Conservation (phyloP, 2,888 invertebrate genomes). For the Steromphala cineraria region DNA sequence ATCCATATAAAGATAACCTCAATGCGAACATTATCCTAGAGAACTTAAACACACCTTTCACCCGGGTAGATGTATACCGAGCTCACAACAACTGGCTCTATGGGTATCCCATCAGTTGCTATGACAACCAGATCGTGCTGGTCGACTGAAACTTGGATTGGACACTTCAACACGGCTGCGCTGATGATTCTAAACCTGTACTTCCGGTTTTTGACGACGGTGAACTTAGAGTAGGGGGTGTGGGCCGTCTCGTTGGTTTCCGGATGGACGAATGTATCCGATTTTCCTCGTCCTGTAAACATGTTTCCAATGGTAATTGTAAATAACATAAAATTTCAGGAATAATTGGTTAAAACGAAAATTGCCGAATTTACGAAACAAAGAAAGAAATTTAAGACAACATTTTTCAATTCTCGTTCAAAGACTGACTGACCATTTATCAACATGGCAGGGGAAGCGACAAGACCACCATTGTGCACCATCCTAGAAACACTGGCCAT, state of each 20-base stretch:
- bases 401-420: no score
- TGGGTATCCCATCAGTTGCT: constrained; percentile 63
- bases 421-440: constrained; percentile 74
- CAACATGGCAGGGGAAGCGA: constrained; percentile 87
- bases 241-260: constrained; percentile 20
- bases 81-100: constrained; percentile 51
- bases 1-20: no score
- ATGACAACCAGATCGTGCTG: constrained; percentile 63
- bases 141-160: constrained; percentile 66
- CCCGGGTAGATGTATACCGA: constrained; percentile 82
- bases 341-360: no score
- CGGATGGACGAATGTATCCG: not conserved
- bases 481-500: constrained; percentile 88
- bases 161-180: constrained; percentile 77
- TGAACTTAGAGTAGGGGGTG: constrained; percentile 60
- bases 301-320: no score
- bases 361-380: no score
- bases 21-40: no score
- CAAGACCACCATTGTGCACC: constrained; percentile 88
- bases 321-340: no score
- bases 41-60: constrained; percentile 76
- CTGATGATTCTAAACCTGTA: constrained; percentile 68
- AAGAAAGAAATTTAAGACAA: no score
- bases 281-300: not conserved
- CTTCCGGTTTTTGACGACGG: constrained; percentile 50